Evolutionary conservation across 2,888 invertebrate species (phyloP).

Genomic region (Hirtodrosophila cameraria): DNA sequence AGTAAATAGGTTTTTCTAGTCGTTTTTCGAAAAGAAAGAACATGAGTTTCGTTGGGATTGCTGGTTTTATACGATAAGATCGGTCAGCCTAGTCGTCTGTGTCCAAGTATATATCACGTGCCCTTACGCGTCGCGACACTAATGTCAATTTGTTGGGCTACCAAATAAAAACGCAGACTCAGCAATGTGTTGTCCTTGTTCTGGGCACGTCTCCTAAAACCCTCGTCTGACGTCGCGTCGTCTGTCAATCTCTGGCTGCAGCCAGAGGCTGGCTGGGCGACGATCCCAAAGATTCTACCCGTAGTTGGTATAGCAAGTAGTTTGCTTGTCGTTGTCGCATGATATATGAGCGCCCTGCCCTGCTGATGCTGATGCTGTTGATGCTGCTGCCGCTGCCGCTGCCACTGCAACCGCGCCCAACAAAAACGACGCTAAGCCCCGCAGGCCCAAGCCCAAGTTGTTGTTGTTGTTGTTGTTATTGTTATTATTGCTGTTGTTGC

Average conservation of each 20-base stretch:
- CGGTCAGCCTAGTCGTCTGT: slow-evolving; percentile 15
- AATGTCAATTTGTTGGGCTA: slow-evolving; percentile 75
- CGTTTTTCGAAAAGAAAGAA: slow-evolving; percentile 3
- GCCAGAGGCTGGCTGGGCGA: slow-evolving; percentile 31
- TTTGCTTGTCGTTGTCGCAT: slow-evolving; percentile 61
- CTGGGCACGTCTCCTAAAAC: slow-evolving; percentile 43
- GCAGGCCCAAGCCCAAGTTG: slow-evolving; percentile 47
- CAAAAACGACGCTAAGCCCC: slow-evolving; percentile 40
- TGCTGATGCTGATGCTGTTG: slow-evolving; percentile 43
- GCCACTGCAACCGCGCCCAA: slow-evolving; percentile 71
- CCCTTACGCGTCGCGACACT: slow-evolving; percentile 59
- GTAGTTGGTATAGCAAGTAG: slow-evolving; percentile 36
- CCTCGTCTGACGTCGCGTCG: slow-evolving; percentile 41
- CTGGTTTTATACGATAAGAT: slow-evolving; percentile 46
- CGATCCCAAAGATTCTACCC: slow-evolving; percentile 65
- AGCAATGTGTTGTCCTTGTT: slow-evolving; percentile 55
- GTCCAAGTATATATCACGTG: slow-evolving; percentile 49
- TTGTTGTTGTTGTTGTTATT: slow-evolving; percentile 19
- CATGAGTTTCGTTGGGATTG: slow-evolving; percentile 8
- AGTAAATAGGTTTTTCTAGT: slow-evolving; percentile 1
- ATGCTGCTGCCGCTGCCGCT: slow-evolving; percentile 9
- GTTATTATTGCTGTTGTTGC: slow-evolving; percentile 5
- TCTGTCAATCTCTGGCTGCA: slow-evolving; percentile 51
- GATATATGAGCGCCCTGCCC: slow-evolving; percentile 73
- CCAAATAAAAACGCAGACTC: slow-evolving; percentile 65